Conservation (phyloP, 1,140 invertebrate genomes). For the Trachelipus rathkii region DNA sequence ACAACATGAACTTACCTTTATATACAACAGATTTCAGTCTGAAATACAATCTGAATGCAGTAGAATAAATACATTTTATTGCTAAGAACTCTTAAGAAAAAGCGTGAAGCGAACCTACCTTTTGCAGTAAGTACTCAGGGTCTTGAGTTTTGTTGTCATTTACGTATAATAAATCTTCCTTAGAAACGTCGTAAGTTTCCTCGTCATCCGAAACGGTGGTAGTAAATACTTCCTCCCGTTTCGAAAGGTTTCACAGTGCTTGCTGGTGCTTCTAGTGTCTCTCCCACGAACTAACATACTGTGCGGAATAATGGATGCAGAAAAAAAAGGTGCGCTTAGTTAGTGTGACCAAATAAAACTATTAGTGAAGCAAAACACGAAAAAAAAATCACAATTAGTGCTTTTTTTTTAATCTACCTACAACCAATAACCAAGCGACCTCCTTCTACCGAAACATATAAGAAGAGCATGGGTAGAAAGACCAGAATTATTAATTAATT, state of each 20-base stretch:
- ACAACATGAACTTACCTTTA: too few relatives aligned
- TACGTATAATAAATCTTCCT: slow-evolving; percentile 25
- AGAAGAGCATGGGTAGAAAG: too few relatives aligned
- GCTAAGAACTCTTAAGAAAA: neutral
- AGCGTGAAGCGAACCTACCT: slow-evolving; percentile 15
- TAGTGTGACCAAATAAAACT: neutral
- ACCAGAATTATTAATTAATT: too few relatives aligned
- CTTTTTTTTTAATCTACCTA: too few relatives aligned
- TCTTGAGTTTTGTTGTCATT: slow-evolving; percentile 11
- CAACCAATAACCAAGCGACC: too few relatives aligned
- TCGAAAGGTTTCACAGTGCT: neutral
- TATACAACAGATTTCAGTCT: too few relatives aligned
- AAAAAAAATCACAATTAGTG: too few relatives aligned
- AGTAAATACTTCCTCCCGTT: neutral
- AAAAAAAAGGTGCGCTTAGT: neutral
- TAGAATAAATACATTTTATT: too few relatives aligned
- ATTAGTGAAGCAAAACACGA: neutral
- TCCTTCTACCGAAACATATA: too few relatives aligned
- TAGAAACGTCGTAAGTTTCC: neutral
- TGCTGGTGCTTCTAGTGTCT: neutral
- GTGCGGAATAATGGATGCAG: neutral
- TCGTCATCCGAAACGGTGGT: neutral
- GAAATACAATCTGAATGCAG: too few relatives aligned
- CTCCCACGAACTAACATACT: neutral
- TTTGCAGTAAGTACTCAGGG: slow-evolving; percentile 23